Conservation (phyloP, 1,140 invertebrate genomes). For the Cherax quadricarinatus region DNA sequence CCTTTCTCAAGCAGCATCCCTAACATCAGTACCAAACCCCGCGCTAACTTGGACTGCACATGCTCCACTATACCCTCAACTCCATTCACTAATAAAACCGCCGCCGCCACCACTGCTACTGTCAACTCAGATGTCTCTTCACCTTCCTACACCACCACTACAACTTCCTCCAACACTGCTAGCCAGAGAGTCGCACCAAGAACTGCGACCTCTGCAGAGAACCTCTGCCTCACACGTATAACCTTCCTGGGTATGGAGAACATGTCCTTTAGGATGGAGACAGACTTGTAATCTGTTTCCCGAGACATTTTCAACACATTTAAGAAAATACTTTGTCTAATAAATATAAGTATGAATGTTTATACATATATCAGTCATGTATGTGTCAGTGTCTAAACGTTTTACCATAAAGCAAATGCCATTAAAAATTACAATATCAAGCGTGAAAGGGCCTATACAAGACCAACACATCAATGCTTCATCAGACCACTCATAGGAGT, state of each 20-base stretch:
- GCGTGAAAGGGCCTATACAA: no score
- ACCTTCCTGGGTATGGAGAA: constrained; percentile 65
- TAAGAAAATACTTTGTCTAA: no score
- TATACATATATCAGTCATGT: no score
- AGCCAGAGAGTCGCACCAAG: not conserved
- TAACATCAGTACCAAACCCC: constrained; percentile 3
- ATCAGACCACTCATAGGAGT: no score
- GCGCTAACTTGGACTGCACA: not conserved
- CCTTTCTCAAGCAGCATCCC: constrained; percentile 40
- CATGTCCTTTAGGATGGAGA: constrained; percentile 55
- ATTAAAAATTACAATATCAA: no score
- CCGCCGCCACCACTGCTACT: not conserved
- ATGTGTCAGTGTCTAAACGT: no score
- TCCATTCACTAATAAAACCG: not conserved
- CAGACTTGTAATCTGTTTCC: constrained; percentile 38
- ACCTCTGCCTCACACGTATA: constrained; percentile 56
- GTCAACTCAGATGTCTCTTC: not conserved
- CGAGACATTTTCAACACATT: no score
- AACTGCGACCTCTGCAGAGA: constrained; percentile 25
- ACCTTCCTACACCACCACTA: not conserved
- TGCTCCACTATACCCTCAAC: not conserved
- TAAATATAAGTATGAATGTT: no score
- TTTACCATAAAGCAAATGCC: no score
- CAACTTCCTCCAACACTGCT: not conserved
- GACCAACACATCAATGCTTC: no score